Base-by-base conservation (phyloP, 1,140 invertebrate genomes). In the Pteromalus puparum region DNA sequence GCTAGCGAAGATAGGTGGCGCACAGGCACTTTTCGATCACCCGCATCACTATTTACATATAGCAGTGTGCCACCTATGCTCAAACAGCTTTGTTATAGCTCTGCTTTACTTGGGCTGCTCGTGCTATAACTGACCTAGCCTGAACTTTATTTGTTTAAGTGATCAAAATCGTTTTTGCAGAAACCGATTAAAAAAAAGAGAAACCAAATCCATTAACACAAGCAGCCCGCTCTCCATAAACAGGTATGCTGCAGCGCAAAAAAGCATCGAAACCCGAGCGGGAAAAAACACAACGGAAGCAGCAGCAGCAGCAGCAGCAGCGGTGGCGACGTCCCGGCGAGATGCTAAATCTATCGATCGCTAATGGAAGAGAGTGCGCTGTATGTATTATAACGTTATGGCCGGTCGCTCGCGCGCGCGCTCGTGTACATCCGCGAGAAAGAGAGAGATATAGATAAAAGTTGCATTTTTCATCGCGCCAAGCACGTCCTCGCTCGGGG, bases 381-480 rank as follows among this genome's bases (percentile, higher is more conserved):
- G 72, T 42, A 42, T 28, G 34, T n/a, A 61, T 61, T 61, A 61
- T n/a, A 76, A 48, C 15, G 34, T 30, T 38, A 53, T 61, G 5
- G 18, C 21, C 6, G n/a, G n/a, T 53, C 15, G 42, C 42, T 9
- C 42, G 42, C 42, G 42, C 42, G 21, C 21, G 0, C 18, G 53
- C 53, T 7, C 53, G 53, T 61, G 21, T n/a, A 61, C 4, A 61
- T 61, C 18, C 53, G 18, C 53, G 53, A 61, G 18, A 15, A 61
- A n/a, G 53, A 61, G 24, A 24, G 42, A 18, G 10, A 53, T 38
- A 24, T 4, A 65, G 48, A 28, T 72, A 81, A 86, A 82, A 87
- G 82, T 79, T 86, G 68, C 65, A 83, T 72, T 78, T 61, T 86
- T n/a, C 74, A 65, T 78, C 61, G 72, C 65, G 68, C 72, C 48